Base-by-base conservation (phyloP, 2,888 invertebrate genomes). In the Dendrolimus houi region DNA sequence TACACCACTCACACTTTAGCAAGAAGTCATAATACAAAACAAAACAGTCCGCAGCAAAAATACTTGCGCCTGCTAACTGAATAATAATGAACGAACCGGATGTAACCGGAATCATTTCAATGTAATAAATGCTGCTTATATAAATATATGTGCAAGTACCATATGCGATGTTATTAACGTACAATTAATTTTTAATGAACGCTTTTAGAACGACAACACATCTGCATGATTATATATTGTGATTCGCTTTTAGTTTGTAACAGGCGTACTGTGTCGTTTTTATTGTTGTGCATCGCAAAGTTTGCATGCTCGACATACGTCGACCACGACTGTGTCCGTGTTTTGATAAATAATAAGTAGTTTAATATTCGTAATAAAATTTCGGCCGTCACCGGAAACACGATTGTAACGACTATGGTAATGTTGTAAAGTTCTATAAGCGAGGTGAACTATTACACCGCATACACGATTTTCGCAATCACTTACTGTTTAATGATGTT, bases 41-140 rank as follows among this genome's bases (percentile, higher is more conserved):
- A 70, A 66, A 66, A 69, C 63, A 64, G 62, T 68, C 62, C 64
- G 67, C 69, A 67, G 72, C 74, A 68, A 74, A 79, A 77, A 79
- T 79, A 79, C 78, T 80, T 74, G 77, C 77, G 63, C 68, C 71
- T 71, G 75, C 77, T 79, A 74, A 79, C 79, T 81, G 81, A 73
- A 73, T 75, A 60, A 60, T 56, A 59, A 62, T 63, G 66, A 69
- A 70, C 69, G 61, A 68, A 68, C 68, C 67, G 74, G 67, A 72
- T 64, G 63, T 63, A 68, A 66, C 69, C 62, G 64, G 71, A 66
- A 71, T 69, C 60, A 64, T 60, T 71, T 66, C 64, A 65, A 62
- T 68, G 67, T 69, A 66, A 70, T 69, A 9, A 12, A 2, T n/a
- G 53, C 13, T 53, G 53, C 13, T 53, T 53, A 52, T 53, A 53